Base-by-base conservation (phyloP, 2,888 invertebrate genomes). In the Timema cristinae region DNA sequence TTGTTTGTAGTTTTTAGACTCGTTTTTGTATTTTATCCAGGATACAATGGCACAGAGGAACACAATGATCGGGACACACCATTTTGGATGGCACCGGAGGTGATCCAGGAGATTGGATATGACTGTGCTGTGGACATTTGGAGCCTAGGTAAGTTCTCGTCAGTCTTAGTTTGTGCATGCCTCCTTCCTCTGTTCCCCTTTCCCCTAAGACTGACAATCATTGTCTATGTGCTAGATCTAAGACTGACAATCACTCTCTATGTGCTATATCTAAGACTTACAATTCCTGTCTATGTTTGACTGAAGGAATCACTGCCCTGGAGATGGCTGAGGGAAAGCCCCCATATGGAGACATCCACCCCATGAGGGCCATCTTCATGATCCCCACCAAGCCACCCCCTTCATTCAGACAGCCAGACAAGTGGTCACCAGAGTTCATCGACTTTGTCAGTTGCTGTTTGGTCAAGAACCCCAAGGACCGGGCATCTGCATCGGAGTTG, bases 311-410 rank as follows among this genome's bases (percentile, higher is more conserved):
- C 80, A 99, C 99, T 13, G 98, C 98, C 59, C 86, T 99, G 71
- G 99, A 99, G 87, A 98, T 99, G 98, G 98, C 98, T 0, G 99
- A 99, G 84, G 98, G 98, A 7, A 88, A 90, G 79, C 97, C 97
- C 1, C 99, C 99, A 0, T 98, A 99, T 81, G 98, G 98, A 0
- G 98, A 99, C 81, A 94, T 94, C 77, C 94, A 94, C 84, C 94
- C 94, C 15, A 94, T 95, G 94, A 83, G 95, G 72, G 98, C 98
- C 69, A 98, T 99, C 78, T 99, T 99, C 84, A 98, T 99, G 98
- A 99, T 99, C 79, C 99, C 98, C 11, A 97, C 98, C 50, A 98
- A 98, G 81, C 98, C 98, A 54, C 98, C 99, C 59, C 99, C 99
- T 8, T 97, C 97, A 1, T 98, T 99, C 82, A 87, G 97, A 73